Evolutionary conservation across 2,113 vertebrate species (phyloP), one percentile per base, ranked within the genome.

Genomic region (Lutjanus erythropterus): DNA sequence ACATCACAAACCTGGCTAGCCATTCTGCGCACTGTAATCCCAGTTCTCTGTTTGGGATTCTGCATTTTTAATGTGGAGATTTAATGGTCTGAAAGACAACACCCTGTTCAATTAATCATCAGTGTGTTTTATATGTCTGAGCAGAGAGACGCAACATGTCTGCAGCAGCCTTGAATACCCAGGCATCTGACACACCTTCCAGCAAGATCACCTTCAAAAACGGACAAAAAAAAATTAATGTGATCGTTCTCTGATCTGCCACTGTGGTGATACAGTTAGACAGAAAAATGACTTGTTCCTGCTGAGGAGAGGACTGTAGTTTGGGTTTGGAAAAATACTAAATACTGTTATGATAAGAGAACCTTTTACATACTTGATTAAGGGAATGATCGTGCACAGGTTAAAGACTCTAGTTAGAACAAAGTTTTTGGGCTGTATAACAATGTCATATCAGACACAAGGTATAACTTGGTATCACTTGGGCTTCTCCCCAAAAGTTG

Each of bases 81-180:
- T 90, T 91, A 94, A 93, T 86, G 87, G 89, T 93, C 89, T 94
- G 90, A 91, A 96, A 94, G 88, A 92, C 89, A 94, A 96, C 87
- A 95, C 90, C 91, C 85, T 85, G 75, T 92, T 96, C 86, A 95
- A 95, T 96, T 96, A 96, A 96, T 93, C 92, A 96, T 89, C 91
- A 35, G 49, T 8, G 75, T 37, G 83, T 94, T 95, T 90, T 42
- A 92, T 90, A 78, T 85, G 90, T 87, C 93, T 94, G 83, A 86
- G 49, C 76, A 27, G 11, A 46, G 90, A 92, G 88, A 90, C 81
- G 86, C 91, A 87, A 49, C 70, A 73, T 67, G 81, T 87, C 93
- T 87, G 80, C 81, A 93, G 80, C 67, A 77, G 66, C 65, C 70
- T 64, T 69, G 86, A 83, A 88, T 68, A 59, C 21, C 88, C 81